phyloP scores from a whole-genome alignment of 2,113 vertebrate species.

The Erythrocercus mccallii region DNA sequence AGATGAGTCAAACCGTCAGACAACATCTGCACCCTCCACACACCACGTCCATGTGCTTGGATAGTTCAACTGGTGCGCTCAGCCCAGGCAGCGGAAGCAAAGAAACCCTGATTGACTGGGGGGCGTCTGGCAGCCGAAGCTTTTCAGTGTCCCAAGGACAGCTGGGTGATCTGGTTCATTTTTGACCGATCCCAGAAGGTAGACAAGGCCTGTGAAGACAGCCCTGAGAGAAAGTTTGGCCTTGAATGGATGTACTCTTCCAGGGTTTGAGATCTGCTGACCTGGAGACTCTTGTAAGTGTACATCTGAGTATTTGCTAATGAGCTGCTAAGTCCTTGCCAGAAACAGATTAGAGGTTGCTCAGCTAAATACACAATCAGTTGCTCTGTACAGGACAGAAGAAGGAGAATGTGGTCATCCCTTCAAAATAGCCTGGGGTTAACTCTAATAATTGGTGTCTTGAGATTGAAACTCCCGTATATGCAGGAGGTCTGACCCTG shows the following conservation, averaged over 20 bases:
- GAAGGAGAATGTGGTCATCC: neutral
- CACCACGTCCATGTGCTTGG: constrained; percentile 1
- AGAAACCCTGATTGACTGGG: neutral
- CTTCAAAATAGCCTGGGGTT: neutral
- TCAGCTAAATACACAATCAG: neutral
- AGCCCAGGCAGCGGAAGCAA: constrained; percentile 5
- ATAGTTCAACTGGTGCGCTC: constrained; percentile 8
- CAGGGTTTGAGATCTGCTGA: neutral
- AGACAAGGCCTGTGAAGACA: neutral
- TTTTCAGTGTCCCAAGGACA: accelerated
- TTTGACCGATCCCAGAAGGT: neutral
- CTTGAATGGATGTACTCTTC: neutral
- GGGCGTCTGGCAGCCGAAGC: neutral
- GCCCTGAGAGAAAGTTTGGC: neutral
- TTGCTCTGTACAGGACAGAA: neutral
- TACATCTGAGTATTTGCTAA: neutral
- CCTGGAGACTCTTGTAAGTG: neutral
- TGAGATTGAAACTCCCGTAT: neutral
- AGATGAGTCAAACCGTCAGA: constrained; percentile 65
- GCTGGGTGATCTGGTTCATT: neutral
- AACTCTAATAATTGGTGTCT: neutral
- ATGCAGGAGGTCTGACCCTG: neutral
- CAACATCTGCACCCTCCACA: constrained; percentile 9
- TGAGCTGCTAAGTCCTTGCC: neutral
- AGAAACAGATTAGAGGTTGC: neutral